Evolutionary conservation across 2,113 vertebrate species (phyloP).

Genomic region (Colius striatus): DNA sequence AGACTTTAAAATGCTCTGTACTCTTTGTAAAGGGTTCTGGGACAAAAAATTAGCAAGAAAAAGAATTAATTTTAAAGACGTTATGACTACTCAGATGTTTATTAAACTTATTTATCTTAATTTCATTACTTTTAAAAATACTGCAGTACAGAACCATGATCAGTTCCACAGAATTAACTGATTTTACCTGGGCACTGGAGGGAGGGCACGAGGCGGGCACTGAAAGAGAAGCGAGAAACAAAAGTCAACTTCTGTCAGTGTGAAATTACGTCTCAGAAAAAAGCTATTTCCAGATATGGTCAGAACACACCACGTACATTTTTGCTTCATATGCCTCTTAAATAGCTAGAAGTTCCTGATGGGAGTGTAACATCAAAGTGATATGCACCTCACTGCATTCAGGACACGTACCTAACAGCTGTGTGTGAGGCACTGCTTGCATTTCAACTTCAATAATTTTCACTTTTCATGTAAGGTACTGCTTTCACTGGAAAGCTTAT

Average conservation of each 20-base stretch:
- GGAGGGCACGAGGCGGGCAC: constrained; percentile 86
- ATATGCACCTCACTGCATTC: not conserved
- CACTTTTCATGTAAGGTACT: not conserved
- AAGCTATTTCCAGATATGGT: not conserved
- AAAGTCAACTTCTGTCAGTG: not conserved
- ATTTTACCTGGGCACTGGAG: constrained; percentile 88
- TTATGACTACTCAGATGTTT: not conserved
- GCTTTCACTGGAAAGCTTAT: not conserved
- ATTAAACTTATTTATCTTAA: not conserved
- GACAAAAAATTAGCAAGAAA: not conserved
- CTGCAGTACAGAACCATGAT: not conserved
- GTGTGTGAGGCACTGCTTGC: not conserved
- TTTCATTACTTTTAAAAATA: not conserved
- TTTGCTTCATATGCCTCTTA: not conserved
- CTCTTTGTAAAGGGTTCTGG: not conserved
- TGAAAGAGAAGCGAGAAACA: constrained; percentile 59
- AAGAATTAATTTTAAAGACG: not conserved
- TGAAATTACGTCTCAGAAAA: not conserved
- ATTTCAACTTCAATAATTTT: not conserved
- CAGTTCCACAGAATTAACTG: not conserved
- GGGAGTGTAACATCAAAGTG: not conserved
- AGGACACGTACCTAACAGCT: not conserved
- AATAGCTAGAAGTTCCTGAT: not conserved
- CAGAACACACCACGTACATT: not conserved
- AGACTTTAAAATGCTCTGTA: not conserved